These are phyloP conservation scores for Drosophila demipolita DNA, from an alignment of 2,888 invertebrate genomes.

Conservation along the genomic window DNA sequence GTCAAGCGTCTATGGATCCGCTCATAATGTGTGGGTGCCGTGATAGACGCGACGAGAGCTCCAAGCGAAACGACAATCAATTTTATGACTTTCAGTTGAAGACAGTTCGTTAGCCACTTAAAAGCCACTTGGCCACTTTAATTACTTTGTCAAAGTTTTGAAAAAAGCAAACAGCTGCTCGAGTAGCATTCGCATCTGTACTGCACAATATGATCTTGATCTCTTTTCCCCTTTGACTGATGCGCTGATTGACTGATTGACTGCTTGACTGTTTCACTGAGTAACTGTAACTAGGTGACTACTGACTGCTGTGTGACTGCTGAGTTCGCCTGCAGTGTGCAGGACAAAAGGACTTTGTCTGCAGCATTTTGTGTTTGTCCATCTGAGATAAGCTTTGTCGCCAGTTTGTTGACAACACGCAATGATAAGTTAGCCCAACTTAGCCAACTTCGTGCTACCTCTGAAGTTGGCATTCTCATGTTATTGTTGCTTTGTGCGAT, in stretches of 20 bases:
- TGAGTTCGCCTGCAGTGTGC: slow-evolving; percentile 6
- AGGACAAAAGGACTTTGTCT: slow-evolving; percentile 12
- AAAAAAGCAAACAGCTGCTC: slow-evolving; percentile 59
- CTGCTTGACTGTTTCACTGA: slow-evolving; percentile 36
- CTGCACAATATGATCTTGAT: slow-evolving; percentile 44
- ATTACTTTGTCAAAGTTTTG: slow-evolving; percentile 50
- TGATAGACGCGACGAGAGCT: slow-evolving; percentile 64
- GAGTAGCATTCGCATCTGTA: slow-evolving; percentile 44
- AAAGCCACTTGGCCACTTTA: slow-evolving; percentile 65
- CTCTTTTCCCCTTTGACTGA: slow-evolving; percentile 32
- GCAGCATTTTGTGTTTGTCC: slow-evolving; percentile 73
- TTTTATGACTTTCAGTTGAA: slow-evolving; percentile 80
- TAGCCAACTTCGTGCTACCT: slow-evolving; percentile 43
- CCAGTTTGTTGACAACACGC: slow-evolving; percentile 78
- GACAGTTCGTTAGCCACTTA: slow-evolving; percentile 53
- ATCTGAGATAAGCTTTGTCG: slow-evolving; percentile 77
- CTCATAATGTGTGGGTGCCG: slow-evolving; percentile 50
- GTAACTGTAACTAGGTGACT: slow-evolving; percentile 8
- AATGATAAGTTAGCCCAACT: slow-evolving; percentile 64
- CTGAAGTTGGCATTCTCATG: slow-evolving; percentile 49
- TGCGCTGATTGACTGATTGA: slow-evolving; percentile 29
- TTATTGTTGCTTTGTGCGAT: slow-evolving; percentile 49
- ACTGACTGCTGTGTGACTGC: slow-evolving; percentile 25
- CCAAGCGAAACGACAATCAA: slow-evolving; percentile 78
- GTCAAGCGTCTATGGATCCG: slow-evolving; percentile 40